A percentile compares a stretch with the other conserved stretches of the same genome.
These are phyloP conservation scores for Charanyca ferruginea DNA, from an alignment of 2,888 invertebrate genomes.

Conservation along the genomic window DNA sequence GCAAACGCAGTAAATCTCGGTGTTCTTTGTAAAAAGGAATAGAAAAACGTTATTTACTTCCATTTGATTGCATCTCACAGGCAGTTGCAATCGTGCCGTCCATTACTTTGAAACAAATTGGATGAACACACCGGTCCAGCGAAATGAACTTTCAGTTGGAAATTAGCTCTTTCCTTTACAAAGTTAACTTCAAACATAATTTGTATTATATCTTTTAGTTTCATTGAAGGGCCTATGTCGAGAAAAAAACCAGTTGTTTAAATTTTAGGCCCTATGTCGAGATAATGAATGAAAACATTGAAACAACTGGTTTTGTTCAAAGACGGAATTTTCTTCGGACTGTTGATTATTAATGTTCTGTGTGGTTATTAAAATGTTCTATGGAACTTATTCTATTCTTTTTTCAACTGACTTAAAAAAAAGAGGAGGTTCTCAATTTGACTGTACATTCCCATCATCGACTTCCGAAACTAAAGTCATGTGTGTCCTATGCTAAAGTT, in stretches of 20 bases:
- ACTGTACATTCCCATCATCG: too few species aligned
- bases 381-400: too few species aligned
- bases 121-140: constrained; percentile 30
- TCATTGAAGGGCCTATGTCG: not conserved
- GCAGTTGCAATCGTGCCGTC: constrained; percentile 14
- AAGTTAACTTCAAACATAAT: not conserved
- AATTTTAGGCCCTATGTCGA: too few species aligned
- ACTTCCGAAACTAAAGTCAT: too few species aligned
- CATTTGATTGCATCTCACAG: constrained; percentile 29
- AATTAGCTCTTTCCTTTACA: not conserved
- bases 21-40: not conserved
- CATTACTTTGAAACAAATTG: constrained; percentile 36
- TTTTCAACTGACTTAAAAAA: too few species aligned
- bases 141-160: constrained; percentile 23
- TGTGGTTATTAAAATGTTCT: not conserved
- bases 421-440: too few species aligned
- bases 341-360: not conserved
- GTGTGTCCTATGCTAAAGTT: too few species aligned
- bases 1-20: not conserved
- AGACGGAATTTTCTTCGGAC: too few species aligned
- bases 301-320: not conserved
- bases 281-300: not conserved
- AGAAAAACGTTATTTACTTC: not conserved
- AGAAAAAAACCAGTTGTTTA: too few species aligned
- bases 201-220: not conserved